phyloP scores from a whole-genome alignment of 2,888 invertebrate genomes.

The Rotaria socialis region DNA sequence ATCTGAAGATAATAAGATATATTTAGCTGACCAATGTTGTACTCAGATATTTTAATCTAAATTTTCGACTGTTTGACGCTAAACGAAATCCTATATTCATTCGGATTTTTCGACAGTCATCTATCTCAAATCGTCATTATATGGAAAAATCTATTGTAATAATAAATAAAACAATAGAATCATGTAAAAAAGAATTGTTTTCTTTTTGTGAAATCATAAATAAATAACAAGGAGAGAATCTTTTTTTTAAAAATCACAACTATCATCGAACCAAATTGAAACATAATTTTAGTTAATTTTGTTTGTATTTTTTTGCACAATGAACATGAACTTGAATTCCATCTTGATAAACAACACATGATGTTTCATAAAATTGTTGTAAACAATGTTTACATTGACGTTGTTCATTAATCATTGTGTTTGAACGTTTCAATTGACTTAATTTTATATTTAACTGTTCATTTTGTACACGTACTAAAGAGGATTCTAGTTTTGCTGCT shows the following conservation, averaged over 20 bases:
- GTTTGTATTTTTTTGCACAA: not conserved
- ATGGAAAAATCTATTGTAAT: no score
- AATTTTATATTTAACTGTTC: not conserved
- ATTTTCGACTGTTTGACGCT: no score
- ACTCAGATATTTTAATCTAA: no score
- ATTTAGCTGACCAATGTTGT: no score
- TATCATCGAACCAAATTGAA: not conserved
- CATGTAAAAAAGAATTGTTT: not conserved
- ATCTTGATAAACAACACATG: conserved; percentile 12
- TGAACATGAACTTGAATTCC: not conserved
- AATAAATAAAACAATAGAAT: no score
- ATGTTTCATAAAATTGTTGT: conserved; percentile 15
- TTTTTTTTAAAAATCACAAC: not conserved
- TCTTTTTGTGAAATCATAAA: not conserved
- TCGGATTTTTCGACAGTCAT: no score
- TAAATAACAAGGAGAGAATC: not conserved
- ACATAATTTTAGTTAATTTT: not conserved
- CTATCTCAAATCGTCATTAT: no score
- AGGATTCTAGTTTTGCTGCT: not conserved
- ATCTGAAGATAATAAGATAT: no score
- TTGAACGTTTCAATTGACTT: not conserved
- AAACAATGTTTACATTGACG: conserved; percentile 12
- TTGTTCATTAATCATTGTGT: not conserved
- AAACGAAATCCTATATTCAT: no score
- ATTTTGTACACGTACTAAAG: conserved; percentile 24